phyloP scores from a whole-genome alignment of 2,797 vertebrate species.

The Meda fulgida region DNA sequence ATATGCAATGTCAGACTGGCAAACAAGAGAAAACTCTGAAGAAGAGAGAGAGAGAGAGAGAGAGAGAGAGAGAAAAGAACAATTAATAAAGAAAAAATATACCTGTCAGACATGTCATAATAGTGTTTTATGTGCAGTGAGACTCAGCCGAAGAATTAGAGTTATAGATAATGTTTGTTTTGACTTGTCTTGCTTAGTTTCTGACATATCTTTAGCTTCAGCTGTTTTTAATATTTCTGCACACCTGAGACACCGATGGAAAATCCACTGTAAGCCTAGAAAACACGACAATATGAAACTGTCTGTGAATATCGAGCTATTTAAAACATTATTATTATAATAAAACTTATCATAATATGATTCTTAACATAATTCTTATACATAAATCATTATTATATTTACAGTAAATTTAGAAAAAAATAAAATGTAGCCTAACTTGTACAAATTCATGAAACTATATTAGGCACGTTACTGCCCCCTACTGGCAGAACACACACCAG shows the following conservation, averaged over 20 bases:
- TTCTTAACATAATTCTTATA: neutral
- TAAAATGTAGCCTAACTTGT: neutral
- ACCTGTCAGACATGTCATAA: too few relatives aligned
- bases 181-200: slow-evolving; percentile 1
- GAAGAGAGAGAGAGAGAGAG: neutral
- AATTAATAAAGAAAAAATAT: neutral
- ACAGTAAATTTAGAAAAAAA: neutral
- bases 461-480: neutral
- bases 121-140: neutral
- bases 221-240: neutral
- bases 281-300: neutral
- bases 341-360: neutral
- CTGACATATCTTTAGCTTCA: neutral
- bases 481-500: neutral
- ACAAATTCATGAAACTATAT: neutral
- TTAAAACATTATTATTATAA: neutral
- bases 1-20: neutral
- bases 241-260: neutral
- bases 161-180: neutral
- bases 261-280: neutral
- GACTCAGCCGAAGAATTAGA: neutral
- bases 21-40: neutral
- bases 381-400: neutral
- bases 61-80: neutral
- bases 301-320: too few relatives aligned